A percentile compares a stretch with the other conserved stretches of the same genome.
phyloP scores from a whole-genome alignment of 2,113 vertebrate species.

The Penelope pileata region DNA sequence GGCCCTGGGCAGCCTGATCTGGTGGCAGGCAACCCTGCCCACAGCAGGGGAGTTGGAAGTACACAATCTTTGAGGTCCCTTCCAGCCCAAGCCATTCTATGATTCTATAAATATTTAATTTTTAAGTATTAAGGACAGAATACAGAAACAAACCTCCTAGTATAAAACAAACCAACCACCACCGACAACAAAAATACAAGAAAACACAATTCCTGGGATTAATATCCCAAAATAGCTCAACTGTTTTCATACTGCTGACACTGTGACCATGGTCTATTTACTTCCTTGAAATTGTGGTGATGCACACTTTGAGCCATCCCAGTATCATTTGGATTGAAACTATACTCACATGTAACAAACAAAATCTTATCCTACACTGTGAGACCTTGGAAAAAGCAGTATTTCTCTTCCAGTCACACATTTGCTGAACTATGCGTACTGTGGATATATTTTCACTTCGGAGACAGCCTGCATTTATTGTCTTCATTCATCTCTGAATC shows the following conservation, averaged over 20 bases:
- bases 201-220: background rate
- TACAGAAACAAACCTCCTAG: background rate
- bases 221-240: background rate
- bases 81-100: no score
- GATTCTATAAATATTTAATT: background rate
- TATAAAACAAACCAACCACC: background rate
- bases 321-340: accelerated
- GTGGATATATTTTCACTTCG: background rate
- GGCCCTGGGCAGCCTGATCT: no score
- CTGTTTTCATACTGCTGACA: background rate
- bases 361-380: background rate
- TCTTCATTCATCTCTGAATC: background rate
- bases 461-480: background rate
- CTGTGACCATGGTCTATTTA: background rate
- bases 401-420: background rate
- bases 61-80: no score
- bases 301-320: background rate
- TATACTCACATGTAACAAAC: background rate
- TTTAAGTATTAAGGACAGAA: background rate
- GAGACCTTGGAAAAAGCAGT: background rate
- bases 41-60: no score
- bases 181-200: background rate
- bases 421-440: background rate
- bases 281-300: background rate
- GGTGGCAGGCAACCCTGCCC: no score